phyloP scores from a whole-genome alignment of 1,140 invertebrate genomes.

The Lamellibrachia luymesi region DNA sequence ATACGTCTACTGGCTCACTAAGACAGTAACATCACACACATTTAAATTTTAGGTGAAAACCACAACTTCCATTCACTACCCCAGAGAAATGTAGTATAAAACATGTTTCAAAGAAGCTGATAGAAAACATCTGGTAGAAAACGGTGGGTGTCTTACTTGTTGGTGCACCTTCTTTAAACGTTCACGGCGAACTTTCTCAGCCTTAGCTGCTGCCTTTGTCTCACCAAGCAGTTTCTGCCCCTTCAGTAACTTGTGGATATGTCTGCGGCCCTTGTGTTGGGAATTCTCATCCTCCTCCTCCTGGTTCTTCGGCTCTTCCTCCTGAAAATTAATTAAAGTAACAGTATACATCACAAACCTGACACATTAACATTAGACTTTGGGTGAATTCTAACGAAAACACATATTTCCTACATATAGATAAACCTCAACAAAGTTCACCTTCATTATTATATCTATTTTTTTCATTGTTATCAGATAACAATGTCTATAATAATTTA shows the following conservation, averaged over 20 bases:
- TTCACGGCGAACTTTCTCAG: constrained; percentile 65
- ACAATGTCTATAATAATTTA: background rate
- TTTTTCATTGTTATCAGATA: background rate
- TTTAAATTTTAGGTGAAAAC: background rate
- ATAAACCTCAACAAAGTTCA: background rate
- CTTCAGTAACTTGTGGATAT: constrained; percentile 79
- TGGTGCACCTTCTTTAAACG: constrained; percentile 73
- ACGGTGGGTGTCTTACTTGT: constrained; percentile 63
- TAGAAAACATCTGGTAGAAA: constrained; percentile 27
- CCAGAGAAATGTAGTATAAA: background rate
- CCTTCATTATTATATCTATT: background rate
- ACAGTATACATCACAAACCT: background rate
- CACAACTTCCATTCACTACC: background rate
- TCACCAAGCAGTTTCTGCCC: constrained; percentile 72
- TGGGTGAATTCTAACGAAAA: background rate
- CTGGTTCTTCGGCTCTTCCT: background rate
- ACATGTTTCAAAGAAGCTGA: background rate
- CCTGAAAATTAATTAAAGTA: background rate
- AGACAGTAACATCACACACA: background rate
- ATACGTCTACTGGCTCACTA: background rate
- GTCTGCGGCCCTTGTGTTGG: constrained; percentile 61
- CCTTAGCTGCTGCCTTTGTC: constrained; percentile 83
- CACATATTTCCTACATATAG: background rate
- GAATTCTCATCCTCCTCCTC: constrained; percentile 12
- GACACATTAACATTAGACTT: background rate